A percentile compares a stretch with the other conserved stretches of the same genome.
Evolutionary conservation across 2,797 vertebrate species (phyloP).

Genomic region (Gallinago solitaria): DNA sequence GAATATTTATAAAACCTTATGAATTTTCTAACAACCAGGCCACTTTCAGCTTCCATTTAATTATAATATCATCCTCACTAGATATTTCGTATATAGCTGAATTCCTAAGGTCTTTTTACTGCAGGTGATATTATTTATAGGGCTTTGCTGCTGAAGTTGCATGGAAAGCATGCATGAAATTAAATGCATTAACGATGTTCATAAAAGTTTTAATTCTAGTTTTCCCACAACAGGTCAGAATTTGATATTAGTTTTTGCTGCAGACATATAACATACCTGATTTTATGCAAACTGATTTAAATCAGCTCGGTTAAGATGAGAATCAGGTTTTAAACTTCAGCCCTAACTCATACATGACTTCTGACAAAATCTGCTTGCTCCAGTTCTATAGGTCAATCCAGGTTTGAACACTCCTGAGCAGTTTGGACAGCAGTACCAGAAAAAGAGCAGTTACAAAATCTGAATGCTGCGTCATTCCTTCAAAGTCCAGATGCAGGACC

Average conservation of each 20-base stretch:
- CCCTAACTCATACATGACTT: neutral
- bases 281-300: neutral
- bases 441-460: neutral
- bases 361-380: neutral
- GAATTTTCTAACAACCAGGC: neutral
- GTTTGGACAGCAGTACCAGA: neutral
- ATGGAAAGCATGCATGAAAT: neutral
- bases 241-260: neutral
- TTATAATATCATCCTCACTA: neutral
- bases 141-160: neutral
- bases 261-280: neutral
- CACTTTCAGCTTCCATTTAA: neutral
- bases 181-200: neutral
- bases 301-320: neutral
- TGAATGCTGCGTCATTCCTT: neutral
- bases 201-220: neutral
- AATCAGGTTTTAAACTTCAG: neutral
- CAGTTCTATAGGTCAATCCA: neutral
- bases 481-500: neutral
- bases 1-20: neutral
- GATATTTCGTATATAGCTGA: neutral
- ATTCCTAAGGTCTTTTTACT: neutral
- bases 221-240: neutral
- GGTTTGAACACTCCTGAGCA: neutral
- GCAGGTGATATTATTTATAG: neutral